Evolutionary conservation across 2,797 vertebrate species (phyloP), one percentile per base, ranked within the genome.

Genomic region (Argya squamiceps): DNA sequence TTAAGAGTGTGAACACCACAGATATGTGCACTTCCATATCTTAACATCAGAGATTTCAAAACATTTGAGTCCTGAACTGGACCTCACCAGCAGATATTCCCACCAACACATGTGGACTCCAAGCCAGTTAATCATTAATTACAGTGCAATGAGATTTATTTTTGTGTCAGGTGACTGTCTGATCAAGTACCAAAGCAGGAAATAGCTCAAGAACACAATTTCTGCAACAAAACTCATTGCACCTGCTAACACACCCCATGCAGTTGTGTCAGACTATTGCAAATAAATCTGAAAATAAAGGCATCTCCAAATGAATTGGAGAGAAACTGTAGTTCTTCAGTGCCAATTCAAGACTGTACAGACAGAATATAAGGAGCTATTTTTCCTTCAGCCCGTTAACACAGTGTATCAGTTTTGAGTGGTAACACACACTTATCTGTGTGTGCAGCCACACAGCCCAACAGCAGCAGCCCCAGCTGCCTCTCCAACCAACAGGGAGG

Each of bases 61-160:
- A 5, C 9, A 36, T 68, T 30, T 65, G 32, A 64, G 34, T 67
- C 29, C 55, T 59, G 29, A 65, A 46, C 53, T 50, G 43, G 75
- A 75, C 53, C 34, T 39, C 34, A 37, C 30, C 53, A 92, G 44
- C 41, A 39, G 1, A 9, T 19, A 34, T 23, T 82, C 34, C 37
- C 52, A 77, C 34, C 30, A 60, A 58, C 2, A 53, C 32, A 59
- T 5, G 8, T 1, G 22, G 59, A 82, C 49, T 82, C 37, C 24
- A 56, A 82, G 52, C 29, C 65, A 91, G 88, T 87, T 67, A 94
- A 89, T 92, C 84, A 96, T 93, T 92, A 84, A 94, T 74, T 64
- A 73, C 1, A 70, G 56, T 3, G 47, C 67, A 91, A 46, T 52
- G 59, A 84, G 30, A 29, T 29, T 55, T 94, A 12, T 32, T 92